These are phyloP conservation scores for Hippolais icterina DNA, from an alignment of 2,113 vertebrate species.

Conservation along the genomic window DNA sequence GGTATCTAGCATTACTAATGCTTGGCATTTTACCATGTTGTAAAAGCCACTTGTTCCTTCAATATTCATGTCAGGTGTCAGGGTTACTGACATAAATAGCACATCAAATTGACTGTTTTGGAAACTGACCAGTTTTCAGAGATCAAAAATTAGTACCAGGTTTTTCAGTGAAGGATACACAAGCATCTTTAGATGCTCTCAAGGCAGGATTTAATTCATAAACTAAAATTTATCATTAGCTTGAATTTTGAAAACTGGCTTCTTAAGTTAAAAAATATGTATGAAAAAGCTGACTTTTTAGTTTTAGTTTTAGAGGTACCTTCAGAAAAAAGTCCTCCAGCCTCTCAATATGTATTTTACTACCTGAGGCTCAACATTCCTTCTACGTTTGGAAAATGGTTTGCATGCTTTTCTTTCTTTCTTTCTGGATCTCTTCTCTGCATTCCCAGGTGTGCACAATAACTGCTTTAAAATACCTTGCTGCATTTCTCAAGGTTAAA, in stretches of 20 bases:
- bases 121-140: neutral
- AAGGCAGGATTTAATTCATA: neutral
- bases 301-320: neutral
- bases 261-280: neutral
- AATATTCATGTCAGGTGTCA: neutral
- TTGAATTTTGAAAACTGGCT: neutral
- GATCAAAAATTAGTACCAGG: neutral
- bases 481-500: neutral
- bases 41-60: conserved; percentile 14
- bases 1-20: neutral
- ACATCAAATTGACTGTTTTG: neutral
- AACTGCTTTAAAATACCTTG: neutral
- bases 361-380: neutral
- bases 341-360: neutral
- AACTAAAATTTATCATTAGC: neutral
- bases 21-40: neutral
- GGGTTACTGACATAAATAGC: neutral
- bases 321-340: neutral
- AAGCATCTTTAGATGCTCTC: neutral
- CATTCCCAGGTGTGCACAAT: neutral
- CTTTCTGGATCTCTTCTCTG: neutral
- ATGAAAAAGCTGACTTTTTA: neutral
- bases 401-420: neutral
- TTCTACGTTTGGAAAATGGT: neutral
- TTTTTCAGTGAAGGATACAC: neutral